These are phyloP conservation scores for Myiotriccus ornatus DNA, from an alignment of 2,797 vertebrate genomes.

Conservation along the genomic window DNA sequence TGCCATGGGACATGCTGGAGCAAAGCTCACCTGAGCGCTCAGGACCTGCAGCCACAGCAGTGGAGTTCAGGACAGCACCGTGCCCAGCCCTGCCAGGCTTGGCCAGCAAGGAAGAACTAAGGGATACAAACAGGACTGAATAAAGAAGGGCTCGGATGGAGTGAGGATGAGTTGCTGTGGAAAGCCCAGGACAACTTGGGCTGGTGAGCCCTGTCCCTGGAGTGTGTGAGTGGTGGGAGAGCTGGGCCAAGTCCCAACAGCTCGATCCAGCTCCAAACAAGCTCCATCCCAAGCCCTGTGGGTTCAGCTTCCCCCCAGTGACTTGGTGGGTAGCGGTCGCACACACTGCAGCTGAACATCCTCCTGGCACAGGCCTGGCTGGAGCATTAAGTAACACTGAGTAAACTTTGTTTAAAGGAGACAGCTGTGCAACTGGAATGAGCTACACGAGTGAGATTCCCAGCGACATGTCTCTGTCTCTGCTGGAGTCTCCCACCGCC, in stretches of 20 bases:
- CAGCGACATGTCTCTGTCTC: neutral
- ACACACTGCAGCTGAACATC: neutral
- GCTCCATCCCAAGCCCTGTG: neutral
- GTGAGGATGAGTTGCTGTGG: neutral
- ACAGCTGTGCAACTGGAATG: conserved; percentile 62
- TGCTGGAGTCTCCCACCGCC: conserved; percentile 41
- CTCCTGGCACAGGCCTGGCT: conserved; percentile 23
- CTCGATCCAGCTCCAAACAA: neutral
- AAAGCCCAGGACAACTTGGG: neutral
- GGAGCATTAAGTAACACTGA: neutral
- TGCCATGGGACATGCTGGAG: neutral
- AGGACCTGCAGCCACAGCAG: neutral
- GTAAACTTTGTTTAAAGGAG: conserved; percentile 57
- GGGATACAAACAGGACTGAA: accelerated
- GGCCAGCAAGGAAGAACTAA: accelerated
- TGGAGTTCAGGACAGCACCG: neutral
- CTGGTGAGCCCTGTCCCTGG: neutral
- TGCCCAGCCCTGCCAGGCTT: neutral
- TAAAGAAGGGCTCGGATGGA: neutral
- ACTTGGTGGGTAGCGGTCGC: neutral
- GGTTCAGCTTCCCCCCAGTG: neutral
- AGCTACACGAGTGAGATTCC: conserved; percentile 44
- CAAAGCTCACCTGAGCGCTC: neutral
- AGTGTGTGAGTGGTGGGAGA: neutral
- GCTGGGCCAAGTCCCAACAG: neutral